Base-by-base conservation (phyloP, 1,140 invertebrate genomes). In the Aphidius gifuensis region DNA sequence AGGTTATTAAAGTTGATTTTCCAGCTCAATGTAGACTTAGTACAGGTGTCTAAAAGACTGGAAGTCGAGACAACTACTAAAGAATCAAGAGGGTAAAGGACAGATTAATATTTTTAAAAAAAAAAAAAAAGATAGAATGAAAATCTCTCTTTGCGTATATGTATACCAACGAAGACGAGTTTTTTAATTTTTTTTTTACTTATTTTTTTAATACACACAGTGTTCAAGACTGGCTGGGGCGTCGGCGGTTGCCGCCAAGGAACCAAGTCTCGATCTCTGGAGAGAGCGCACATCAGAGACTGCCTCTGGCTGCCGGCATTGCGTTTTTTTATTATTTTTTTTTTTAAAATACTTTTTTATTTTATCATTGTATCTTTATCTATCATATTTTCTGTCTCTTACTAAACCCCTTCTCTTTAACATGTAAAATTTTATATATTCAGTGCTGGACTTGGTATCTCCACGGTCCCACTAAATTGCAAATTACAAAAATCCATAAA, bases 221-320 rank as follows among this genome's bases (percentile, higher is more conserved):
- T 74, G 75, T 77, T 73, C 78, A 78, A 73, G 73, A n/a, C 9
- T 23, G 51, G 75, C 75, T 76, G 75, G 76, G 76, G 76, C 74
- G 78, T 76, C 74, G 73, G 73, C 77, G 73, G 68, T 62, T 71
- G 71, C 71, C 70, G 70, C 69, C 69, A 70, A 68, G 67, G 65
- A 56, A 58, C 3, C 43, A 60, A 21, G 48, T n/a, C 62, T 49
- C 43, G 49, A 32, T 56, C 55, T 62, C 62, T 61, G 21, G 47
- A 63, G 55, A 60, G 53, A 32, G 23, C 23, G 4, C 23, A 32
- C 38, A 51, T 47, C 48, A 9, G 47, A 39, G 60, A 77, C 71
- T 75, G 75, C 78, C 78, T 73, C 74, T 75, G 75, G 76, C 76
- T 73, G 68, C 65, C 68, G 69, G 71, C 64, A 65, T 42, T 44